Base-by-base conservation (phyloP, 2,113 vertebrate genomes). In the Meleagris gallopavo region DNA sequence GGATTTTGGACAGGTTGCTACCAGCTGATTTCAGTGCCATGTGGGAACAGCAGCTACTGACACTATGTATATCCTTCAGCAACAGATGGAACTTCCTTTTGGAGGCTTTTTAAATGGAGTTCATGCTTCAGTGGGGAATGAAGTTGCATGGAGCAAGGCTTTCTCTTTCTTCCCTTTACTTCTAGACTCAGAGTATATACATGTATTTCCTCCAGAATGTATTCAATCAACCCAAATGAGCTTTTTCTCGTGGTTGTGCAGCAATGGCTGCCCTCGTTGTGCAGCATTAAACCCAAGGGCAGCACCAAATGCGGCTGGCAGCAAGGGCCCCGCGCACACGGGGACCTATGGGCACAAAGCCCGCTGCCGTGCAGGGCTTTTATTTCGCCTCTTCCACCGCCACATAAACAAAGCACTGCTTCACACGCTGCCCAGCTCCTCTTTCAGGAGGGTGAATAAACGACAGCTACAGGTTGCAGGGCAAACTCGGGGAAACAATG, bases 391-490 rank as follows among this genome's bases (percentile, higher is more conserved):
- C 87, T 81, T 41, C 43, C 60, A 62, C 83, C 46, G 90, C 25
- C 83, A 69, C 43, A 8, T 14, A 75, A 80, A 92, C 85, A 86
- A 92, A 94, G 58, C 73, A 24, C 4, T 18, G 48, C 6, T 74
- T 88, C 69, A 61, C 90, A 30, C 64, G 62, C 19, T 57, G 43
- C 66, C 79, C 72, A 0, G 73, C 71, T 92, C 87, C 38, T 41
- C 74, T 84, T 89, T 27, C 75, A 7, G 62, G 61, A 78, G 91
- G 88, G 86, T 78, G 55, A 58, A 78, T 14, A 64, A 36, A 69
- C 91, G 96, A 94, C 41, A 94, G 93, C 87, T 75, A 96, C 75
- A 87, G 94, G 93, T 96, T 92, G 94, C 62, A 0, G 2, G n/a
- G n/a, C 8, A 48, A 83, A 90, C 89, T 92, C 83, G 0, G 43